Evolutionary conservation across 2,113 vertebrate species (phyloP).

Genomic region (Chionodraco myersi): DNA sequence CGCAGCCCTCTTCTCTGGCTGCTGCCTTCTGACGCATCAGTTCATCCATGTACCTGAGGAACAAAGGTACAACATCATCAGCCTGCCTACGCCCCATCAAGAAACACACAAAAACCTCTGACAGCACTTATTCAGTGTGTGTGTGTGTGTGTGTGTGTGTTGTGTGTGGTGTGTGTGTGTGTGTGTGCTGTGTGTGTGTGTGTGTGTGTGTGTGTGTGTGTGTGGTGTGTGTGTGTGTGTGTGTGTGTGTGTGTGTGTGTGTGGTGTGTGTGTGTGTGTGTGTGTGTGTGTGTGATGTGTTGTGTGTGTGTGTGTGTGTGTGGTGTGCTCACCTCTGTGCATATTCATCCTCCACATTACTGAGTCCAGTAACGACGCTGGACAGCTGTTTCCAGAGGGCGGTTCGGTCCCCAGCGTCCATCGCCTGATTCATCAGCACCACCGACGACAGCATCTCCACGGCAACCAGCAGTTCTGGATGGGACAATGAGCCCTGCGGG

Average conservation of each 20-base stretch:
- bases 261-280: too few species aligned
- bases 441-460: conserved; percentile 98
- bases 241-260: too few species aligned
- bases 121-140: background rate
- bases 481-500: conserved; percentile 89
- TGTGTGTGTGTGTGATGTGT: too few species aligned
- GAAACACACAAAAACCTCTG: background rate
- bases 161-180: too few species aligned
- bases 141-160: background rate
- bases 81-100: background rate
- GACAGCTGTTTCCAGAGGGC: conserved; percentile 93
- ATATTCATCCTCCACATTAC: conserved; percentile 94
- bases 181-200: background rate
- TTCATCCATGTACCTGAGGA: conserved; percentile 92
- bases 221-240: too few species aligned
- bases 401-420: conserved; percentile 89
- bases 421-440: conserved; percentile 93
- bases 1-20: conserved; percentile 81
- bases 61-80: background rate
- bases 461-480: conserved; percentile 93
- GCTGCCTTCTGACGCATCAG: conserved; percentile 90
- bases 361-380: conserved; percentile 92
- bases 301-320: too few species aligned
- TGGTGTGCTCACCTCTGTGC: conserved; percentile 87
- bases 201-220: too few species aligned